These are phyloP conservation scores for Thyatira batis DNA, from an alignment of 2,888 invertebrate species.

Conservation along the genomic window DNA sequence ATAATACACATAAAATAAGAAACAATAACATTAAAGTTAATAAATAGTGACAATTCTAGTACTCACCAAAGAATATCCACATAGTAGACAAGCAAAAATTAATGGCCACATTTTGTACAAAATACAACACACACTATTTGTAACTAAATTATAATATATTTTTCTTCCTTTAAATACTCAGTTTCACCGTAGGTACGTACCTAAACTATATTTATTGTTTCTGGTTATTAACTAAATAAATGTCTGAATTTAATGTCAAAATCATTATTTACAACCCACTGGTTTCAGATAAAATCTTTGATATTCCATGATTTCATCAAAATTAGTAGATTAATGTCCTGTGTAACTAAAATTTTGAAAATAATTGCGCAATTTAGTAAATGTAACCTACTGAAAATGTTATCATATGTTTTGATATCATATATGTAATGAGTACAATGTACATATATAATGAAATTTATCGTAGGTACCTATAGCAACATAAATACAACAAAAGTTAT, in stretches of 20 bases:
- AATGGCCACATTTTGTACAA: constrained; percentile 17
- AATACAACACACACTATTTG: background rate
- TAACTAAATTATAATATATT: background rate
- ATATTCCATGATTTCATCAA: background rate
- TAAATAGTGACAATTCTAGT: constrained; percentile 11
- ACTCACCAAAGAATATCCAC: constrained; percentile 29
- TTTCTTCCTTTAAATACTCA: background rate
- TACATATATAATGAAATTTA: too few relatives aligned
- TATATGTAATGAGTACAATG: too few relatives aligned
- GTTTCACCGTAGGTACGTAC: background rate
- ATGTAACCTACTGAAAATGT: too few relatives aligned
- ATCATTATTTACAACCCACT: background rate
- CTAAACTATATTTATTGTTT: background rate
- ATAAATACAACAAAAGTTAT: too few relatives aligned
- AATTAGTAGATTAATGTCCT: background rate
- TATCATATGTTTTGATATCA: too few relatives aligned
- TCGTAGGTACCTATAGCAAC: too few relatives aligned
- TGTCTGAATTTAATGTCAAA: background rate
- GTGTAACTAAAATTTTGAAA: background rate
- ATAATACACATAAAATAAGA: background rate
- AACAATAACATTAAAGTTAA: constrained; percentile 14
- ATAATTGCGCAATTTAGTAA: background rate
- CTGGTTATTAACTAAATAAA: background rate
- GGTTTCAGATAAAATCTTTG: background rate
- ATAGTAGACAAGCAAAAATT: constrained; percentile 18